Conservation (phyloP, 1,140 invertebrate species). For the Eumaeus atala region DNA sequence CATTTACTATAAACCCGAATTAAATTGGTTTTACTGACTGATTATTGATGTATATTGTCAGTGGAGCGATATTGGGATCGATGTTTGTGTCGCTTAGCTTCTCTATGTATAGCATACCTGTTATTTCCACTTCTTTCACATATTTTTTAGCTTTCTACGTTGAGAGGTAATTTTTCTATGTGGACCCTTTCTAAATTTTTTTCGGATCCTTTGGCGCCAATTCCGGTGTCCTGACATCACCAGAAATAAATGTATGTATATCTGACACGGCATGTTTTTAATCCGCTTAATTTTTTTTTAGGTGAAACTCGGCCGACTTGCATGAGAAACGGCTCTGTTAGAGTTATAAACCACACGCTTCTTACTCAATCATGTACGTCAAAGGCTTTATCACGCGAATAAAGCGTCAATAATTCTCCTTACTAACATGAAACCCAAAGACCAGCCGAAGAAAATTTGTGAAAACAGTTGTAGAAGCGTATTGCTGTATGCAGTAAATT, state of each 20-base stretch:
- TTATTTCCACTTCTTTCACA: too few relatives aligned
- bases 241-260: constrained; percentile 27
- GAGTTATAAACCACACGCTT: constrained; percentile 55
- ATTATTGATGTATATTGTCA: constrained; percentile 8
- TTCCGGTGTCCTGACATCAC: constrained; percentile 23
- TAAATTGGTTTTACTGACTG: constrained; percentile 10
- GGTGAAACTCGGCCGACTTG: constrained; percentile 55
- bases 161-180: neutral
- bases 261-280: constrained; percentile 39
- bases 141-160: too few relatives aligned
- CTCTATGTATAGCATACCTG: constrained; percentile 29
- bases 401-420: neutral
- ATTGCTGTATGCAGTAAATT: too few relatives aligned
- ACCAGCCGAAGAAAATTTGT: too few relatives aligned
- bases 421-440: too few relatives aligned
- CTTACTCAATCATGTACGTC: constrained; percentile 64
- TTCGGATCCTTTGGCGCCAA: constrained; percentile 5
- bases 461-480: too few relatives aligned
- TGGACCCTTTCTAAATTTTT: constrained; percentile 3
- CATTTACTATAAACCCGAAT: neutral
- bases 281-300: constrained; percentile 55
- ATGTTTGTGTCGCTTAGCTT: constrained; percentile 47
- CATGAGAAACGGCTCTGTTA: constrained; percentile 62
- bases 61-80: constrained; percentile 13
- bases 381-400: constrained; percentile 1